Base-by-base conservation (phyloP, 37 sponge, comb jelly and placozoan genomes). In the Axinella damicornis region DNA sequence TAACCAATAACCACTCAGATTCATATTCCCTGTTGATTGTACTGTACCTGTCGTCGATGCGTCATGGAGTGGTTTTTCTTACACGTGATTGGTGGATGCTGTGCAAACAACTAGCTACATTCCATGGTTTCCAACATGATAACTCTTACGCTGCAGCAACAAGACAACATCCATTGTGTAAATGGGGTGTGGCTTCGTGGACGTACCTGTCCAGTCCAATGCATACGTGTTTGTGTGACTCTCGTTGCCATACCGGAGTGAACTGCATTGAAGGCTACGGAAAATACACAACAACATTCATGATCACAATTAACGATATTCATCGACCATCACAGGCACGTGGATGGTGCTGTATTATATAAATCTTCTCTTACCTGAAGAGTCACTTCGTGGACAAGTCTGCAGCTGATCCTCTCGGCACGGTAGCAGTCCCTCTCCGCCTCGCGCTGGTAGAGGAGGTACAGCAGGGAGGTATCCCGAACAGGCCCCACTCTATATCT, bases 131-230 rank as follows among this genome's bases (percentile, higher is more conserved):
- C n/a, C n/a, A n/a, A n/a, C n/a, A n/a, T n/a, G n/a, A n/a, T n/a
- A n/a, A n/a, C n/a, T n/a, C n/a, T n/a, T n/a, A n/a, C n/a, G n/a
- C n/a, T n/a, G n/a, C n/a, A n/a, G n/a, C n/a, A n/a, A n/a, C n/a
- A n/a, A n/a, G n/a, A n/a, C n/a, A n/a, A n/a, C n/a, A n/a, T n/a
- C n/a, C n/a, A n/a, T n/a, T n/a, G n/a, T n/a, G n/a, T n/a, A n/a
- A n/a, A n/a, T n/a, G n/a, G n/a, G n/a, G n/a, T n/a, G n/a, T n/a
- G n/a, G n/a, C n/a, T n/a, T n/a, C n/a, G 22, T 1, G 11, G 22
- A 30, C 55, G 2, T 71, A 92, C 92, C 92, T 92, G 68, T 92
- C 92, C 62, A 92, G 46, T 57, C 92, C 92, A 74, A 92, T 84
- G 33, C 88, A 87, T 17, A 83, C 77, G 16, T 80, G 76, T 14